Evolutionary conservation across 2,888 invertebrate genomes (phyloP).

Genomic region (Rambutsinella grinnellia): DNA sequence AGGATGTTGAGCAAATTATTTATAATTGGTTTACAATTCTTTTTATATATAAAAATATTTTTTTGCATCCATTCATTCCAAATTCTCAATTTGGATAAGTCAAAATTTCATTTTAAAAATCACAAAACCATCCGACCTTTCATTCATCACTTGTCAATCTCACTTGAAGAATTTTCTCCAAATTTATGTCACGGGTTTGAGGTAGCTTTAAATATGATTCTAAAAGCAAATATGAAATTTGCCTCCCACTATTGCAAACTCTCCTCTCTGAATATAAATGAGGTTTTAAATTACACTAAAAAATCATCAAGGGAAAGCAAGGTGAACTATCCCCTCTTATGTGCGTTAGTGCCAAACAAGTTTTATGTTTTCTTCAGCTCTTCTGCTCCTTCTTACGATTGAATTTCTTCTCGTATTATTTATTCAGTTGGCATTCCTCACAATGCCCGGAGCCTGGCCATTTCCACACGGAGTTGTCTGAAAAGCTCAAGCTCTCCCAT

Average conservation of each 20-base stretch:
- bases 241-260: no score
- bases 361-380: conserved; percentile 30
- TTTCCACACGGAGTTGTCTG: no score
- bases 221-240: no score
- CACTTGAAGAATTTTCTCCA: no score
- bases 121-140: no score
- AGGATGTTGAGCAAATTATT: neutral
- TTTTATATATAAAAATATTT: neutral
- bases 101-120: neutral
- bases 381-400: conserved; percentile 20
- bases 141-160: no score
- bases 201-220: no score
- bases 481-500: neutral
- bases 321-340: neutral
- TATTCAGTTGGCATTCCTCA: conserved; percentile 53
- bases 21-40: neutral
- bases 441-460: conserved; percentile 33
- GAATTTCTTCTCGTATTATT: conserved; percentile 42
- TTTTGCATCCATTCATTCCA: neutral
- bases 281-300: no score
- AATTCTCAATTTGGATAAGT: neutral
- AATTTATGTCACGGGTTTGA: no score
- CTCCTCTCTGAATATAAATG: no score
- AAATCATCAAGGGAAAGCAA: neutral
- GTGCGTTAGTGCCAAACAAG: conserved; percentile 40